Base-by-base conservation (phyloP, 2,888 invertebrate species). In the Pinctada fucata region DNA sequence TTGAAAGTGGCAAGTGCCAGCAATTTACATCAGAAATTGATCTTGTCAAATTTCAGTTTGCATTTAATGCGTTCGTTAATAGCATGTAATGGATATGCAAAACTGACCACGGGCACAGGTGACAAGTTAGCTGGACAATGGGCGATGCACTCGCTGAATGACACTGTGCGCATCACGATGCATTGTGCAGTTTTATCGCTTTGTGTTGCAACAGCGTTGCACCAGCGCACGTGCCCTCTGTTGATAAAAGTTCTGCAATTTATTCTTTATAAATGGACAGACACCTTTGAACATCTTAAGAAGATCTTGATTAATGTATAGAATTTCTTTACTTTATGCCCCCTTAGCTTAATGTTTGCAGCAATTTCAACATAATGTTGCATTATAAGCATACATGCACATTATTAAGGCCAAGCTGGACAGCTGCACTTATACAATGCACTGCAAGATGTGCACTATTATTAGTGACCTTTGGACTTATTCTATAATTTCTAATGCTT, bases 1-100 rank as follows among this genome's bases (percentile, higher is more conserved):
- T 13, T 58, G 58, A 58, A 31, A 10, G 58, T 58, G 58, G 13
- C 58, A 58, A 58, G 58, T 58, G 58, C 58, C 58, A 58, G 13
- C 58, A 58, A 58, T 58, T 58, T 58, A 58, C 58, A 31, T 31
- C 58, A 13, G 13, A 58, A 58, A 6, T 58, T 58, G 8, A 58
- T 58, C 58, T 10, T 58, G 58, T 58, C 58, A 58, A 58, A 58
- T 58, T 58, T 58, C 58, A 58, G 8, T 31, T 10, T 10, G 58
- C 58, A 10, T 58, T 58, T 58, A 13, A 58, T 58, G 58, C 13
- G 13, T 58, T 58, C 58, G 58, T 58, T 58, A 58, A 58, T 58
- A 58, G 13, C 58, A 58, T 58, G 58, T 58, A 58, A 58, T 58
- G 58, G 58, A 58, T 58, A 58, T 58, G 58, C 58, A 58, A 58